Base-by-base conservation (phyloP, 2,797 vertebrate species). In the Saxicola maurus region DNA sequence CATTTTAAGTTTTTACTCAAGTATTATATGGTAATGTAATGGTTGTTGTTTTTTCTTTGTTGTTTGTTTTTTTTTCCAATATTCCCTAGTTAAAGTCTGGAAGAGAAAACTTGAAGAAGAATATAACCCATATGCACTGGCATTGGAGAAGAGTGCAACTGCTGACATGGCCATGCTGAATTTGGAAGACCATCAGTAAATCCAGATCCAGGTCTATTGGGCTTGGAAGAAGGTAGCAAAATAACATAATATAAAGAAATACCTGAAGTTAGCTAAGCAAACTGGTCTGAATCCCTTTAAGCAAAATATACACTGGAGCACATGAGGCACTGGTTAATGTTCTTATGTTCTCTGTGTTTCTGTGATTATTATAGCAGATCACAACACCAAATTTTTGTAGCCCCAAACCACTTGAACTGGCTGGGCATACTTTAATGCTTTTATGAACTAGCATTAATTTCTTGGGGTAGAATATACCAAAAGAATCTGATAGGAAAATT, bases 11-110 rank as follows among this genome's bases (percentile, higher is more conserved):
- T 86, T 69, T 85, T 35, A 17, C 6, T 83, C 21, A 40, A 45
- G 23, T 57, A 57, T 55, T 68, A 19, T 6, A 33, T 14, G n/a
- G 14, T 94, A 91, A 91, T 62, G 28, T 48, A 6, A 49, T 76
- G 43, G 8, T 25, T 77, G 15, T 11, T 35, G 21, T 12, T 37
- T 17, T 79, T 78, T 13, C 11, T 55, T 33, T 14, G 73, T 77
- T 60, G 6, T n/a, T 33, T 23, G 55, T 59, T n/a, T n/a, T 51
- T 12, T 12, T 13, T 9, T 4, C 13, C 72, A 59, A 86, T 74
- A n/a, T 59, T 90, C 33, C 37, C 17, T 89, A 98, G 97, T 97
- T 93, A 96, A 97, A 93, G 90, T 98, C 75, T 98, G 97, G 97
- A 97, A 91, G 91, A 96, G 79, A 88, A 97, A 97, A 65, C 96